A percentile compares a stretch with the other conserved stretches of the same genome.
phyloP scores from a whole-genome alignment of 2,113 vertebrate species.

The Epinephelus fuscoguttatus region DNA sequence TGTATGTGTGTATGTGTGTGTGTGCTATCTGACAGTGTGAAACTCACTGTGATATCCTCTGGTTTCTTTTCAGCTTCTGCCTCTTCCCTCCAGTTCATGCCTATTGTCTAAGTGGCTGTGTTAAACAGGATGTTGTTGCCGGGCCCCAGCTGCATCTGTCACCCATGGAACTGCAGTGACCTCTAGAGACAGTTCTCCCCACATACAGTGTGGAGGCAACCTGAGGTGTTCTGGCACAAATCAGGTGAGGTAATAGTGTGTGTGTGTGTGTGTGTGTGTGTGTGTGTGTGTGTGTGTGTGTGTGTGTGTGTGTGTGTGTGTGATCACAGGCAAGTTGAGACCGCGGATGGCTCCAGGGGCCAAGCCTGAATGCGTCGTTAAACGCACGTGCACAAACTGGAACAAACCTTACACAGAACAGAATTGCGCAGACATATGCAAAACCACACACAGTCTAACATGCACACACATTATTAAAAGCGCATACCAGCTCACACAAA shows the following conservation, averaged over 20 bases:
- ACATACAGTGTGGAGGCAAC: constrained; percentile 78
- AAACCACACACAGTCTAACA: constrained; percentile 3
- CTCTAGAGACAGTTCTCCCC: constrained; percentile 86
- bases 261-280: constrained; percentile 30
- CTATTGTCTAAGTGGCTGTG: constrained; percentile 74
- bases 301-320: constrained; percentile 43
- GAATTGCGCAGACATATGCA: background rate
- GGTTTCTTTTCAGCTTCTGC: constrained; percentile 62
- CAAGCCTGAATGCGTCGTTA: constrained; percentile 31
- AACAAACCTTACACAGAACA: background rate
- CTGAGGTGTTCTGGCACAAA: constrained; percentile 67
- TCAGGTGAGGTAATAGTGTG: constrained; percentile 56
- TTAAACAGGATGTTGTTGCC: constrained; percentile 70
- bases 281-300: constrained; percentile 45
- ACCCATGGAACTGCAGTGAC: constrained; percentile 88
- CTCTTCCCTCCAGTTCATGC: constrained; percentile 45
- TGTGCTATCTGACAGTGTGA: constrained; percentile 60
- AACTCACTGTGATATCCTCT: constrained; percentile 53
- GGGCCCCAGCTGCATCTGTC: constrained; percentile 80
- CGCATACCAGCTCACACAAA: constrained; percentile 33
- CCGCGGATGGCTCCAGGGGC: constrained; percentile 17
- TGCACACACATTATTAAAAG: constrained; percentile 30
- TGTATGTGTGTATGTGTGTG: background rate
- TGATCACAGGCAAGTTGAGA: constrained; percentile 58
- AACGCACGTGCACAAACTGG: background rate